phyloP scores from a whole-genome alignment of 2,888 invertebrate genomes.

The Pedicia rivosa region DNA sequence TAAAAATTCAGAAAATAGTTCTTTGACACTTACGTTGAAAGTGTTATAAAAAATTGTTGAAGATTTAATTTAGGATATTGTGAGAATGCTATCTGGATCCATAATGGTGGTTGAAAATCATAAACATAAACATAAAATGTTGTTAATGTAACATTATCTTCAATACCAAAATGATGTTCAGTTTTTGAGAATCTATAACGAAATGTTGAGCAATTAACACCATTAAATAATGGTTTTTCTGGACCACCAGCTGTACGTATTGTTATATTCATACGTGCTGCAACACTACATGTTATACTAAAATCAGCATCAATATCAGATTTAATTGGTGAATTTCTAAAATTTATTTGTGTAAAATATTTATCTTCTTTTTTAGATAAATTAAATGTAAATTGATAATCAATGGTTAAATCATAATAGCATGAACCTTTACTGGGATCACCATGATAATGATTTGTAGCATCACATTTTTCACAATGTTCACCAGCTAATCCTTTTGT shows the following conservation, averaged over 20 bases:
- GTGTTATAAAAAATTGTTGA: slow-evolving; percentile 96
- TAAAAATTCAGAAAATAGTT: too few species aligned
- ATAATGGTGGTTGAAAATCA: slow-evolving; percentile 89
- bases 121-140: slow-evolving; percentile 97
- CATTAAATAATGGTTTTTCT: slow-evolving; percentile 55
- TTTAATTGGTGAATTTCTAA: slow-evolving; percentile 86
- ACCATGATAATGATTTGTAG: slow-evolving; percentile 85
- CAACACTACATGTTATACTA: slow-evolving; percentile 70
- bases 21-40: slow-evolving; percentile 82
- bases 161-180: slow-evolving; percentile 84
- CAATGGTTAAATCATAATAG: slow-evolving; percentile 91
- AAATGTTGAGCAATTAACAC: slow-evolving; percentile 70
- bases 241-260: slow-evolving; percentile 54
- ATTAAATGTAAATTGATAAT: slow-evolving; percentile 98
- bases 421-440: slow-evolving; percentile 89
- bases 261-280: slow-evolving; percentile 80
- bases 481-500: slow-evolving; percentile 93
- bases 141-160: slow-evolving; percentile 74
- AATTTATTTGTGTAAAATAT: slow-evolving; percentile 90
- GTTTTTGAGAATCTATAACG: slow-evolving; percentile 71
- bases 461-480: slow-evolving; percentile 91
- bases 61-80: slow-evolving; percentile 95
- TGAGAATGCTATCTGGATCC: slow-evolving; percentile 95
- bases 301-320: slow-evolving; percentile 87
- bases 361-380: slow-evolving; percentile 92